Percentiles rank a stretch among this genome's conserved stretches.
Evolutionary conservation across 2,888 invertebrate genomes (phyloP).

Genomic region (Alloscopus bannaensis): DNA sequence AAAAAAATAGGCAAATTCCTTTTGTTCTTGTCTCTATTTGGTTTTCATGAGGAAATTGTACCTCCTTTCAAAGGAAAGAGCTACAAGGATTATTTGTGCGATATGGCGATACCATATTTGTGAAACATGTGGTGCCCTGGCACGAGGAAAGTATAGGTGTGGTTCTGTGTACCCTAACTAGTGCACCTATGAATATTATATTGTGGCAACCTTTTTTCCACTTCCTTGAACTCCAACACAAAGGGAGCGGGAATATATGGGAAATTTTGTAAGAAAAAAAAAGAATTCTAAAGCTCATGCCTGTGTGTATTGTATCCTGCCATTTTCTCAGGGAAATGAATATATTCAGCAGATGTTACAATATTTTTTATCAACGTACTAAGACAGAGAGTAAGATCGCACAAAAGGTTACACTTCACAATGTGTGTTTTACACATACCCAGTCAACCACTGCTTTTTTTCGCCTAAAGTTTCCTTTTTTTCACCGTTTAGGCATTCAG

Average conservation of each 20-base stretch:
- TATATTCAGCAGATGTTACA: conserved; percentile 44
- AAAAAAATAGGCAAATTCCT: conserved; percentile 35
- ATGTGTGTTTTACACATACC: not conserved
- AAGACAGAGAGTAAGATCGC: not conserved
- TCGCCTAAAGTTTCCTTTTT: conserved; percentile 47
- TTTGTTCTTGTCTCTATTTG: conserved; percentile 24
- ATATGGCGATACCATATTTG: not conserved
- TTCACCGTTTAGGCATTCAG: conserved; percentile 62
- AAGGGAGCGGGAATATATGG: too few species aligned
- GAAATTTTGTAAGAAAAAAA: conserved; percentile 1
- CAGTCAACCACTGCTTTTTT: not conserved
- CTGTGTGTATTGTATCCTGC: conserved; percentile 21
- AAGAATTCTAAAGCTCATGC: conserved; percentile 41
- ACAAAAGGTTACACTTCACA: not conserved
- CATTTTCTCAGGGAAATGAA: conserved; percentile 48
- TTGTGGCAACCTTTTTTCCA: conserved; percentile 24
- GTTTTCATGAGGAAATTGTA: conserved; percentile 34
- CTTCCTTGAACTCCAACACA: conserved; percentile 10
- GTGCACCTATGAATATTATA: not conserved
- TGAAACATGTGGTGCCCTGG: too few species aligned
- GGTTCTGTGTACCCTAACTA: not conserved
- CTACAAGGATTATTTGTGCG: conserved; percentile 45
- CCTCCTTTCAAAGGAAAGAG: too few species aligned
- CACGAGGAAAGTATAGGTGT: not conserved
- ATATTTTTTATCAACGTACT: conserved; percentile 2